Conservation (phyloP, 2,797 vertebrate genomes). For the Knipowitschia caucasica region DNA sequence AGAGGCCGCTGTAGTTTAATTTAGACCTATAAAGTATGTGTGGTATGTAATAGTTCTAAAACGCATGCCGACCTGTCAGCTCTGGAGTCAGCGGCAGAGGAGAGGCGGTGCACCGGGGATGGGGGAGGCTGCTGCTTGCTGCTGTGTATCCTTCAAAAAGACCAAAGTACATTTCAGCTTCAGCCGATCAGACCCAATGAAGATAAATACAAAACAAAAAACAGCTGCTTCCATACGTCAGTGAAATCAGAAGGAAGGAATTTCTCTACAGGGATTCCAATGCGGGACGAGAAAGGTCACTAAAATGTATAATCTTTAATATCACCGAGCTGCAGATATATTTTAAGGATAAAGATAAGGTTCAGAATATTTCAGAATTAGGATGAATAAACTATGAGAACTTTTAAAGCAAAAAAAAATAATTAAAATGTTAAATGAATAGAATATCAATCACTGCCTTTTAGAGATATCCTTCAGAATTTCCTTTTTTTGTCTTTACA, state of each 20-base stretch:
- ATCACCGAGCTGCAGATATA: neutral
- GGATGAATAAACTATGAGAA: neutral
- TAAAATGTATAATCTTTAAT: neutral
- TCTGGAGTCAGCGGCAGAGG: constrained; percentile 76
- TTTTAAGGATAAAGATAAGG: neutral
- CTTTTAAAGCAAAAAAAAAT: neutral
- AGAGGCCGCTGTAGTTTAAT: constrained; percentile 5
- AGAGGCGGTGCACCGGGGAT: constrained; percentile 67
- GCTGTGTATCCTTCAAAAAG: constrained; percentile 73
- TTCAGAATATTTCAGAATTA: neutral
- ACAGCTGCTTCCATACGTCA: constrained; percentile 10
- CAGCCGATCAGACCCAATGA: constrained; percentile 19
- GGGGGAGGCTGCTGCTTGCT: constrained; percentile 67
- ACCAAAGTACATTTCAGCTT: constrained; percentile 15
- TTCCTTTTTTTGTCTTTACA: too few relatives aligned
- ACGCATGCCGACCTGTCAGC: constrained; percentile 77
- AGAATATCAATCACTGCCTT: too few relatives aligned
- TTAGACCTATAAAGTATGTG: neutral
- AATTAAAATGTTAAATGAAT: too few relatives aligned
- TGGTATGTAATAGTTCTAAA: constrained; percentile 1
- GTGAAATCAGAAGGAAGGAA: constrained; percentile 10
- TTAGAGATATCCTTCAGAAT: too few relatives aligned
- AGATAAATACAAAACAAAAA: neutral
- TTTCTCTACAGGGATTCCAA: constrained; percentile 16
- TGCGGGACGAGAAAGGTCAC: constrained; percentile 7